Evolutionary conservation across 1,140 invertebrate species (phyloP).

Genomic region (Platyscapa corneri): DNA sequence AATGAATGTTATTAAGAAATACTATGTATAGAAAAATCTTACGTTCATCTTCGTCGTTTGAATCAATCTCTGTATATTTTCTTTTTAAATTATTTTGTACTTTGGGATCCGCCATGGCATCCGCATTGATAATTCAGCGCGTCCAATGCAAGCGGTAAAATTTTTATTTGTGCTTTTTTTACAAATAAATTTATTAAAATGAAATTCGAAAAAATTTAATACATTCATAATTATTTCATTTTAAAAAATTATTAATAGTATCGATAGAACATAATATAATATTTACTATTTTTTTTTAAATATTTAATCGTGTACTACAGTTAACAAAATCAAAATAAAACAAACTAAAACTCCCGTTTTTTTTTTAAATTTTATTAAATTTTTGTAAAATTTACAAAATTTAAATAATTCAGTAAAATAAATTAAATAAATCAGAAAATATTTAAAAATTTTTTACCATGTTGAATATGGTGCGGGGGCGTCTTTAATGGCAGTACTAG

Average conservation of each 20-base stretch:
- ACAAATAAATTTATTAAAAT: background rate
- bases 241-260: too few relatives aligned
- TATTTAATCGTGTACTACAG: background rate
- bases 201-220: background rate
- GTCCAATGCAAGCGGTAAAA: background rate
- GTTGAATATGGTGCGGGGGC: background rate
- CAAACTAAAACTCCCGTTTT: background rate
- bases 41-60: constrained; percentile 61
- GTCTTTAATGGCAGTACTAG: background rate
- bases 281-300: background rate
- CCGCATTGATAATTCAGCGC: background rate
- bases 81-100: constrained; percentile 57
- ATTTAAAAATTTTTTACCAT: background rate
- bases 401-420: too few relatives aligned
- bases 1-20: background rate
- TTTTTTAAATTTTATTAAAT: background rate
- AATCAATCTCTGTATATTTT: constrained; percentile 57
- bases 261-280: too few relatives aligned
- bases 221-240: too few relatives aligned
- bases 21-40: constrained; percentile 46
- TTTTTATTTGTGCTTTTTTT: background rate
- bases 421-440: too few relatives aligned
- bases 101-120: constrained; percentile 18
- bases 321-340: background rate
- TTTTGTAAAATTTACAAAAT: background rate